Evolutionary conservation across 2,888 invertebrate species (phyloP).

Genomic region (Meliscaeva auricollis): DNA sequence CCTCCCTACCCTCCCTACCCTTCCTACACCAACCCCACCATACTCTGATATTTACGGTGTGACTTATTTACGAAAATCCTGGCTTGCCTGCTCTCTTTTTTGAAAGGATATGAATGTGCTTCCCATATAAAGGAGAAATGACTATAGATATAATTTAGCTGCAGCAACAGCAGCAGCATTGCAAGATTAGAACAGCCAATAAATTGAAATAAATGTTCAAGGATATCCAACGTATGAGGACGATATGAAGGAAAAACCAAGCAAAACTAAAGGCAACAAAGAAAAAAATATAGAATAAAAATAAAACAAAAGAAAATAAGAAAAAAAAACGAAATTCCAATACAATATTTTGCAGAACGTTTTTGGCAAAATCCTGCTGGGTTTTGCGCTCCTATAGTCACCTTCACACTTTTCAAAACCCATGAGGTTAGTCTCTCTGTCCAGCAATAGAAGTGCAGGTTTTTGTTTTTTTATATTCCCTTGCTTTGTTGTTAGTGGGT

Average conservation of each 20-base stretch:
- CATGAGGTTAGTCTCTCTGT: conserved; percentile 58
- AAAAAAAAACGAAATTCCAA: conserved; percentile 46
- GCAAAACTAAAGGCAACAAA: conserved; percentile 13
- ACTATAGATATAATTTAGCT: conserved; percentile 48
- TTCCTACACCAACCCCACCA: background rate
- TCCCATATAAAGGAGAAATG: conserved; percentile 20
- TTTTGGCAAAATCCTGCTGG: conserved; percentile 56
- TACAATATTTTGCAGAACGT: conserved; percentile 58
- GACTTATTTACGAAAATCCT: conserved; percentile 62
- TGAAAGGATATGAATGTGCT: conserved; percentile 57
- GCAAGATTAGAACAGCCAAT: conserved; percentile 74
- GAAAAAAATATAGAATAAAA: too few relatives aligned
- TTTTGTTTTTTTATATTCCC: conserved; percentile 11
- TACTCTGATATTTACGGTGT: conserved; percentile 16
- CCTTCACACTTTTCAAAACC: conserved; percentile 65
- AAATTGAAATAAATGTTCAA: conserved; percentile 76
- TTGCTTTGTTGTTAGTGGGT: background rate
- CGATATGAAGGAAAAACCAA: conserved; percentile 2
- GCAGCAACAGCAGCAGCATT: conserved; percentile 56
- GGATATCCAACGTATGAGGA: conserved; percentile 27
- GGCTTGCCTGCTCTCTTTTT: conserved; percentile 28
- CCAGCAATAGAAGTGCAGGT: conserved; percentile 56
- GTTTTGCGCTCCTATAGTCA: conserved; percentile 57
- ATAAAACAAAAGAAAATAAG: conserved; percentile 34
- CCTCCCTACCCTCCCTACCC: background rate